Percentiles rank a stretch among this genome's conserved stretches.
phyloP scores from a whole-genome alignment of 2,888 invertebrate species.

The Hofmannophila pseudospretella region DNA sequence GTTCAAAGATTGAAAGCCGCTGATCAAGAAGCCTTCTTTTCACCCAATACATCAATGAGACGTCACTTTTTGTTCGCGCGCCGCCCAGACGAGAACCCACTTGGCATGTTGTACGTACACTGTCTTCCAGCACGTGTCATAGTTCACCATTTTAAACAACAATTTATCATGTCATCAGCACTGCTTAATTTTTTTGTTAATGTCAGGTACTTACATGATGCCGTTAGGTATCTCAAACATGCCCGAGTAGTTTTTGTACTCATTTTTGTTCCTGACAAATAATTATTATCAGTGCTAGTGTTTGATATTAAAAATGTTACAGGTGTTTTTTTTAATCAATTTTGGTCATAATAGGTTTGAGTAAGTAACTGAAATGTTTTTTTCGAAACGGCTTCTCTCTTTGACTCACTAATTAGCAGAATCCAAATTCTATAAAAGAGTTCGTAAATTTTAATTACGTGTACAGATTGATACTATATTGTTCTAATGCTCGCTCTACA shows the following conservation, averaged over 20 bases:
- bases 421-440: neutral
- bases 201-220: constrained; percentile 20
- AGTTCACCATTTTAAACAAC: constrained; percentile 63
- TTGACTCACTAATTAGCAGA: neutral
- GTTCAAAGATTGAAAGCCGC: no score
- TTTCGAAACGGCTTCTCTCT: no score
- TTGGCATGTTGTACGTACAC: constrained; percentile 40
- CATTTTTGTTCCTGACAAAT: constrained; percentile 7
- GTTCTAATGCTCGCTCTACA: no score
- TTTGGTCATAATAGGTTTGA: no score
- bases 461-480: neutral
- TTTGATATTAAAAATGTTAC: constrained; percentile 2
- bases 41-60: constrained; percentile 66
- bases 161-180: constrained; percentile 53
- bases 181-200: constrained; percentile 37
- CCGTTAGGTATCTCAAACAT: constrained; percentile 18
- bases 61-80: constrained; percentile 54
- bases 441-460: neutral
- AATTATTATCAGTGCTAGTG: constrained; percentile 1
- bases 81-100: constrained; percentile 21
- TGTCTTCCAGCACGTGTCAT: constrained; percentile 49
- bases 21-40: constrained; percentile 37
- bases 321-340: no score
- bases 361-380: no score
- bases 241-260: neutral